phyloP scores from a whole-genome alignment of 2,888 invertebrate genomes.

The Xestia sexstrigata region DNA sequence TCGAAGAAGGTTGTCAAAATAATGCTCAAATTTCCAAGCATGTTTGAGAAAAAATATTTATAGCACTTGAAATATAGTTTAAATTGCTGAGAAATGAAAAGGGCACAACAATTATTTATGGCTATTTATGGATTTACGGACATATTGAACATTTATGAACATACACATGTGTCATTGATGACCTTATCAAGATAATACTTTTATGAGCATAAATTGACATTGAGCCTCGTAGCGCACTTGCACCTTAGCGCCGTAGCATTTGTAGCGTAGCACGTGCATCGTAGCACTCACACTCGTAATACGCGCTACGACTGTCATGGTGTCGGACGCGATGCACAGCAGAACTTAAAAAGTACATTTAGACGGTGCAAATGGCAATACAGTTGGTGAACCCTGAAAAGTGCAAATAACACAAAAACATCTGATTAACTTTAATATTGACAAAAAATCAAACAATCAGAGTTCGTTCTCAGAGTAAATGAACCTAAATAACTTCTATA shows the following conservation, averaged over 20 bases:
- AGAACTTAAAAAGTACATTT: neutral
- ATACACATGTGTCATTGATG: neutral
- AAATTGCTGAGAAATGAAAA: neutral
- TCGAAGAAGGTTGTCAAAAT: too few species aligned
- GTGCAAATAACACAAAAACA: neutral
- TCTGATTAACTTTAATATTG: neutral
- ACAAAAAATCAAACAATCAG: neutral
- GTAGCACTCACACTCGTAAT: neutral
- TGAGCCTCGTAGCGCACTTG: neutral
- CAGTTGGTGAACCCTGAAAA: neutral
- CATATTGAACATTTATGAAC: neutral
- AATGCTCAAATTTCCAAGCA: too few species aligned
- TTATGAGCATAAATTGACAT: neutral
- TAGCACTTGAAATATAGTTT: neutral
- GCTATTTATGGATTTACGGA: neutral
- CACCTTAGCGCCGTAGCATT: slow-evolving; percentile 1
- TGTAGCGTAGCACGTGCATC: neutral
- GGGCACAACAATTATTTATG: neutral
- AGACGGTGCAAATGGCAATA: neutral
- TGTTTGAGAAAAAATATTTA: too few species aligned
- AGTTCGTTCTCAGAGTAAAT: neutral
- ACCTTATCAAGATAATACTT: neutral
- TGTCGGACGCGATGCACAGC: neutral
- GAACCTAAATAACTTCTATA: neutral
- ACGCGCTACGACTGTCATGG: neutral